Evolutionary conservation across 2,113 vertebrate species (phyloP).

Genomic region (Lucifuga dentata): DNA sequence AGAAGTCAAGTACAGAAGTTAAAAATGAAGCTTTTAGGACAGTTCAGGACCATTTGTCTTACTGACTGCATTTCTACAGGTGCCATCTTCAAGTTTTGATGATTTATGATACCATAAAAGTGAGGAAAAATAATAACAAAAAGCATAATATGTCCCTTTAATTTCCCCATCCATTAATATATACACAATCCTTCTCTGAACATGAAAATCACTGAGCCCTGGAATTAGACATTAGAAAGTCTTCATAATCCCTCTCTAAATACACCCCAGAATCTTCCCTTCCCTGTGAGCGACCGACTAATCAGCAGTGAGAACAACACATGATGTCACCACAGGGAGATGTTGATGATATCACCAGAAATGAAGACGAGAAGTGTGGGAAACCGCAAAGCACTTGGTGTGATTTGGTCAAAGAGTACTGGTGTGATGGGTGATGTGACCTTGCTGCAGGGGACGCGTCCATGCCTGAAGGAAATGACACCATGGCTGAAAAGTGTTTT

Average conservation of each 20-base stretch:
- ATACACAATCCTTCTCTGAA: neutral
- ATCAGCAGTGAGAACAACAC: slow-evolving; percentile 21
- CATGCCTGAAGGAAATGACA: no score
- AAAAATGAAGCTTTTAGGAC: no score
- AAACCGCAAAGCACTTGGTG: slow-evolving; percentile 25
- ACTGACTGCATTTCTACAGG: no score
- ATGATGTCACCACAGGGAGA: slow-evolving; percentile 41
- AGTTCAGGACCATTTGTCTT: no score
- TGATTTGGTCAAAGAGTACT: slow-evolving; percentile 11
- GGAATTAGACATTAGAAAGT: neutral
- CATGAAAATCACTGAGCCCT: slow-evolving; percentile 4
- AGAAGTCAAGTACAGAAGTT: no score
- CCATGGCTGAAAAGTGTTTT: no score
- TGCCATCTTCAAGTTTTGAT: no score
- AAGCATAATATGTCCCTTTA: no score
- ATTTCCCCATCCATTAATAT: neutral
- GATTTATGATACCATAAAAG: no score
- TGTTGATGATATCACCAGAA: slow-evolving; percentile 29
- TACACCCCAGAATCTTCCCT: neutral
- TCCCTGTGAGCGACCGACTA: neutral
- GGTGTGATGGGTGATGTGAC: slow-evolving; percentile 9
- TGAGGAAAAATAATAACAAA: no score
- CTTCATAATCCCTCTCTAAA: neutral
- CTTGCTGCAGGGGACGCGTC: no score
- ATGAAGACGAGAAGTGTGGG: slow-evolving; percentile 45